Conservation (phyloP, 2,888 invertebrate species). For the Pterostichus niger region DNA sequence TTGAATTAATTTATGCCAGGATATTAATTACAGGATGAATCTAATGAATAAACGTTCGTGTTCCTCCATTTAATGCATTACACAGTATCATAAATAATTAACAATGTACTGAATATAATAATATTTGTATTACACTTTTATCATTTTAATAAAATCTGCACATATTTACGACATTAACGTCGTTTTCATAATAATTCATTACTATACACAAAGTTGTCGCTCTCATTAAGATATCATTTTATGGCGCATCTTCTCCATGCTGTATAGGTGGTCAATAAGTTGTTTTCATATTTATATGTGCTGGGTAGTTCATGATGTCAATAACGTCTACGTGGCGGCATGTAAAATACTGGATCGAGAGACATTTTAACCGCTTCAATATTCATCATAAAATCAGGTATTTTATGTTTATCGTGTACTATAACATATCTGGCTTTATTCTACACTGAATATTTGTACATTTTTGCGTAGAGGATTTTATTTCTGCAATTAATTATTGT, state of each 20-base stretch:
- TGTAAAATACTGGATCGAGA: background rate
- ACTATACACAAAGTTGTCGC: background rate
- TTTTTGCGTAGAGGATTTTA: background rate
- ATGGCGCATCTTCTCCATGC: background rate
- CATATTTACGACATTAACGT: background rate
- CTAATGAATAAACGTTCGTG: too few relatives aligned
- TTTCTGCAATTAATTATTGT: background rate
- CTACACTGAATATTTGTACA: background rate
- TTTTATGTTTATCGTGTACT: background rate
- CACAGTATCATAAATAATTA: too few relatives aligned
- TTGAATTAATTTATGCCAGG: too few relatives aligned
- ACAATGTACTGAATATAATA: too few relatives aligned
- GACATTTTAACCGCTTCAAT: conserved; percentile 7
- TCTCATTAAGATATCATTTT: background rate
- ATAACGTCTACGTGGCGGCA: background rate
- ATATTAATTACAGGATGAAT: too few relatives aligned
- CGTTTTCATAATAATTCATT: background rate
- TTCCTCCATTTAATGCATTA: too few relatives aligned
- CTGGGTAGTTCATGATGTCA: background rate
- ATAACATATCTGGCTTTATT: background rate
- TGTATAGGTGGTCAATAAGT: background rate
- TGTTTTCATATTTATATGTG: background rate
- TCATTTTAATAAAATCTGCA: background rate
- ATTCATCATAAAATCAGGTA: background rate
- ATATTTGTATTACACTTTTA: too few relatives aligned